Conservation (phyloP, 2,113 vertebrate genomes). For the Cepphus grylle region DNA sequence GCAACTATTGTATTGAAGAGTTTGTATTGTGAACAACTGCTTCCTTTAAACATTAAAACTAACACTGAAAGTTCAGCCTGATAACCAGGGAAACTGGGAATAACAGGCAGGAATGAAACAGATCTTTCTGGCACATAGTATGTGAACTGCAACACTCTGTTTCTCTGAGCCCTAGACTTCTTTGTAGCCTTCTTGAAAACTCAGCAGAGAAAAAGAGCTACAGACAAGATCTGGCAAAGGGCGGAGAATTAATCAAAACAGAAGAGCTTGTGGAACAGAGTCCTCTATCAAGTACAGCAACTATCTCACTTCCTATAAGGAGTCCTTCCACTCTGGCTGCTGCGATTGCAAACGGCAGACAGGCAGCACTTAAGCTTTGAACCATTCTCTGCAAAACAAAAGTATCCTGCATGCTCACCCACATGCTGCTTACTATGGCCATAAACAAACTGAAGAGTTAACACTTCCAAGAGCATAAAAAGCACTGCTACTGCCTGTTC, state of each 20-base stretch:
- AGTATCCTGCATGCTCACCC: neutral
- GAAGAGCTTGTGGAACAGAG: neutral
- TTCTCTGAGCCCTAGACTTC: neutral
- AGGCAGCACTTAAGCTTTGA: neutral
- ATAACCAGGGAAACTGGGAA: neutral
- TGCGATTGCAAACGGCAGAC: neutral
- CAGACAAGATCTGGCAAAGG: neutral
- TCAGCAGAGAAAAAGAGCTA: neutral
- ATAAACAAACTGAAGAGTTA: neutral
- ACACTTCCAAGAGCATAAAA: neutral
- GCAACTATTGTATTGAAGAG: neutral
- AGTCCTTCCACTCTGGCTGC: neutral
- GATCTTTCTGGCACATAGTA: neutral
- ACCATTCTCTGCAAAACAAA: neutral
- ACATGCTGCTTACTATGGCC: neutral
- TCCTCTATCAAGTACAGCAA: neutral
- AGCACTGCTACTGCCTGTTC: neutral
- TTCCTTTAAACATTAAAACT: neutral
- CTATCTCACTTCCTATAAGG: neutral
- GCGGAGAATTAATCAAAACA: neutral
- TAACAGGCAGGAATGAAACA: neutral
- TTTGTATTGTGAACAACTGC: neutral
- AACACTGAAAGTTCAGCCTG: neutral
- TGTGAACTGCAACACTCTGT: neutral
- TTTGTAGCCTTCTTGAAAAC: neutral